Base-by-base conservation (phyloP, 64 coral and sea anemone genomes). In the Porites australiensis region DNA sequence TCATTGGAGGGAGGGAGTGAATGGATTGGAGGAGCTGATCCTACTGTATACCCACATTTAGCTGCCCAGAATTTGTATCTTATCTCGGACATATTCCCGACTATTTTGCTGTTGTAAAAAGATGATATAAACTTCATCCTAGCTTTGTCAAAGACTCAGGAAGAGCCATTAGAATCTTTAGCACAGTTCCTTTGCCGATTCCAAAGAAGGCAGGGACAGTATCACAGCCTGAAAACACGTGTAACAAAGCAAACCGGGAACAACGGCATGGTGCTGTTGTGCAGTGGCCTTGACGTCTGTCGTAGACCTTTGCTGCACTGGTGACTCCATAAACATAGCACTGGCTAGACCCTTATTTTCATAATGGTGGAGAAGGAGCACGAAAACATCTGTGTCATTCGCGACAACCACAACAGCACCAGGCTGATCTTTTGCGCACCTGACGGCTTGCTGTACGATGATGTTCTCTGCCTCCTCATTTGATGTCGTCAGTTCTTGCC, bases 1-100 rank as follows among this genome's bases (percentile, higher is more conserved):
- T 88, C 92, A 74, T 72, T 94, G 0, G 92, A 89, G 47, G 92
- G 86, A 73, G 92, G 92, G 45, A 94, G 77, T 72, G 92, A 80
- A 64, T 93, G 74, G 75, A 82, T 88, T 54, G 65, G 49, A 53
- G 75, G 76, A 58, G 92, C 72, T 75, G 87, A 50, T 10, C 45
- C 60, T n/a, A 51, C 22, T 52, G 70, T 77, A 15, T 64, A 59
- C 11, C 70, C 87, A 77, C 22, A 89, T 72, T 89, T 77, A 12
- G 87, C 58, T 9, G 87, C 55, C 87, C 87, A 89, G 21, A 89
- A 27, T 76, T 77, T 89, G 70, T 89, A 89, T 8, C 72, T 13
- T 14, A 89, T 76, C 8, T 61, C 72, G 3, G 87, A 89, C 87
- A 89, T 89, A 7, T 57, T 76, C 46, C 57, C 55, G 6, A 16